A percentile compares a stretch with the other conserved stretches of the same genome.
These are phyloP conservation scores for Microtus montanus DNA, from an alignment of 2,113 vertebrate genomes.

Conservation along the genomic window DNA sequence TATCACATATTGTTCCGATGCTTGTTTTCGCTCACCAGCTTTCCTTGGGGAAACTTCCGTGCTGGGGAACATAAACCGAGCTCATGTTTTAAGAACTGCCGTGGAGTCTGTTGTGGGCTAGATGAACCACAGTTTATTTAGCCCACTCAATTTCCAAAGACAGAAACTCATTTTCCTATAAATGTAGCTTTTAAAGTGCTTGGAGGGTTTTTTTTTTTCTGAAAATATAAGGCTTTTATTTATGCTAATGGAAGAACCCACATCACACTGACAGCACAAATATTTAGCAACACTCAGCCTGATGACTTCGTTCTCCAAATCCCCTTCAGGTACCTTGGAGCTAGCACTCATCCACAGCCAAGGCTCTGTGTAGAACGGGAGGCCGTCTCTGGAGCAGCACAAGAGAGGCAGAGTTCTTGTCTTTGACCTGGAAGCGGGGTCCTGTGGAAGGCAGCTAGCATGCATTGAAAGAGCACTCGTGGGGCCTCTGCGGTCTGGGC, in stretches of 20 bases:
- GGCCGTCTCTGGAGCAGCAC: not conserved
- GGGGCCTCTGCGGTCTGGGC: not conserved
- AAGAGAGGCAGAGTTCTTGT: not conserved
- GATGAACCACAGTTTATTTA: not conserved
- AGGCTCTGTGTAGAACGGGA: conserved; percentile 18
- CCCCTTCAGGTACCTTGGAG: conserved; percentile 57
- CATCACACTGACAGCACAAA: conserved; percentile 60
- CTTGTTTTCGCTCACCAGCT: not conserved
- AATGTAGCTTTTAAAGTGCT: conserved; percentile 51
- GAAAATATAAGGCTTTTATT: conserved; percentile 69
- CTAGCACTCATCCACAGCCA: conserved; percentile 11
- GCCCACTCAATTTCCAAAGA: conserved; percentile 67
- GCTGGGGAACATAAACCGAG: not conserved
- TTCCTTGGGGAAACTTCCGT: conserved; percentile 10
- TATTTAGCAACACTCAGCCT: conserved; percentile 62
- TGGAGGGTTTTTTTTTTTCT: not conserved
- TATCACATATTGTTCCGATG: not conserved
- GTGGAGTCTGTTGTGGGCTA: conserved; percentile 25
- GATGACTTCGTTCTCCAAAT: conserved; percentile 41
- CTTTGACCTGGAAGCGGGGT: not conserved
- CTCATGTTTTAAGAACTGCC: not conserved
- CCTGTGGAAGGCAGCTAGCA: not conserved
- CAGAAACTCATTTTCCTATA: conserved; percentile 67
- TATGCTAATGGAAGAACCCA: conserved; percentile 62
- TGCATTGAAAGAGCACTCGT: not conserved